Evolutionary conservation across 2,888 invertebrate species (phyloP).

Genomic region (Nemurella pictetii): DNA sequence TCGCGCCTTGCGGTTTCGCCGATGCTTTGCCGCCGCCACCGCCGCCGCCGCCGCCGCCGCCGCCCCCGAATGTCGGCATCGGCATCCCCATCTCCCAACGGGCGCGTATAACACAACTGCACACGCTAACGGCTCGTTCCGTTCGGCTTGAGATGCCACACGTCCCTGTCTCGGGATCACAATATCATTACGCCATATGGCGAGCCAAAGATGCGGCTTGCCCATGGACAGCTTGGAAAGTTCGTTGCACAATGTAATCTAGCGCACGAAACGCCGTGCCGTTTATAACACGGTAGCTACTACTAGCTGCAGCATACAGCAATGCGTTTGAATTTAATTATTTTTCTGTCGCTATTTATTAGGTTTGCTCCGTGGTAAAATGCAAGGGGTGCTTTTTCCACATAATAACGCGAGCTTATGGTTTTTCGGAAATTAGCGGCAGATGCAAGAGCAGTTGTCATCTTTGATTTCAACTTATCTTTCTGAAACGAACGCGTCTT

Average conservation of each 20-base stretch:
- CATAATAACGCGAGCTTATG: neutral
- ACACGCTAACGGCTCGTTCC: neutral
- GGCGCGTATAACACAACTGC: conserved; percentile 12
- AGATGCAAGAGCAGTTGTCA: neutral
- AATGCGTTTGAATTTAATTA: neutral
- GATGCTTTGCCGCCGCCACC: neutral
- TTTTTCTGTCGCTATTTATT: neutral
- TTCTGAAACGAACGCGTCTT: neutral
- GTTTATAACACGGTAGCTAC: no score
- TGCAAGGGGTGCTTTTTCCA: neutral
- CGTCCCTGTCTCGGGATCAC: neutral
- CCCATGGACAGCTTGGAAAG: neutral
- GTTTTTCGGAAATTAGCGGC: neutral
- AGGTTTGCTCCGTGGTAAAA: neutral
- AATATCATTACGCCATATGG: neutral
- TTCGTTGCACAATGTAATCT: neutral
- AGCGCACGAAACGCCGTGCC: no score
- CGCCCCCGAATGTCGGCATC: conserved; percentile 16
- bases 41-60: conserved; percentile 21
- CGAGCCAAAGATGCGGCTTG: neutral
- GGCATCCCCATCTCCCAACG: conserved; percentile 30
- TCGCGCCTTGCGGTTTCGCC: neutral
- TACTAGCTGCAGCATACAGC: neutral
- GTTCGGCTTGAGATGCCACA: neutral
- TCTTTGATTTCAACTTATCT: neutral